Base-by-base conservation (phyloP, 2,888 invertebrate genomes). In the Galerucella calmariensis region DNA sequence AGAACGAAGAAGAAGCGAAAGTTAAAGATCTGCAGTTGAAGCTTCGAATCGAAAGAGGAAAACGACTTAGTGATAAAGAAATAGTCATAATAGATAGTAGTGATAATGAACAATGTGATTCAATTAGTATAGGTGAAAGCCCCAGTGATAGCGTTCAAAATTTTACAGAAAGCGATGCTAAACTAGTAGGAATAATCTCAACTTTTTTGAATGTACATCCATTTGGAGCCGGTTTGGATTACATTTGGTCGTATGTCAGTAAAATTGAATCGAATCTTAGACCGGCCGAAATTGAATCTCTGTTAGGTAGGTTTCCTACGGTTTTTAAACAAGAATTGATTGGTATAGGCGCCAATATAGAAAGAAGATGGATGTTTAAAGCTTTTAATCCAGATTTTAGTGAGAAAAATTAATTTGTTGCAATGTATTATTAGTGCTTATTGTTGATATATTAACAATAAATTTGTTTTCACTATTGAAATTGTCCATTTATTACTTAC, bases 161-260 rank as follows among this genome's bases (percentile, higher is more conserved):
- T 71, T 35, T 77, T n/a, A n/a, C 56, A 16, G 91, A 91, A 80
- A 89, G 88, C 73, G 93, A 93, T 85, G 95, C 95, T 0, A 93
- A 92, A 85, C 89, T 95, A n/a, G 93, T 96, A 80, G 95, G 95
- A 75, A 90, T 98, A 73, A 93, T 96, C 82, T 94, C 97, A 5
- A 94, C 96, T 9, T 98, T 97, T 88, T 90, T 98, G 69, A 92
- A 96, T 88, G 95, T 98, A 56, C 97, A 98, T 88, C 98, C 97
- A 0, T 94, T 94, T 84, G 98, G 98, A 65, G 97, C 97, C 1
- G 95, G 94, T 75, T 90, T 96, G 2, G 96, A 96, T 86, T 95
- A 96, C 87, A 93, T 98, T 78, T 95, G 95, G 90, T 95, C 95
- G 10, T 98, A 97, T 88, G 91, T 98, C 27, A 94, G 95, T 83